Evolutionary conservation across 1,140 invertebrate species (phyloP), one percentile per base, ranked within the genome.

Genomic region (Pygmarrhopalites habei): DNA sequence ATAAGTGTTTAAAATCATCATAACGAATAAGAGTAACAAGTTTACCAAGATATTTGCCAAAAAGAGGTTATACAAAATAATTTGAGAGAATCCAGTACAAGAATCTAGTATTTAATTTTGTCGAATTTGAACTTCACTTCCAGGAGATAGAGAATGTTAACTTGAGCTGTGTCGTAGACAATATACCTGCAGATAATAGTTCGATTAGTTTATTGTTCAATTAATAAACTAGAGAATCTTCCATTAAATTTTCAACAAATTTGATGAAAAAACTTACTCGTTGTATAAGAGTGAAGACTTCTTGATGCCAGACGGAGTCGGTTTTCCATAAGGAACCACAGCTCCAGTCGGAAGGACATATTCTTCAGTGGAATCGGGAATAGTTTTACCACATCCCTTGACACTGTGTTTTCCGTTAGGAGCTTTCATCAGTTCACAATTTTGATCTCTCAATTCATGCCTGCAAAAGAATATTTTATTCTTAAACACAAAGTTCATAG

Each of bases 81-180:
- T n/a, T n/a, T n/a, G n/a, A n/a, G n/a, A n/a, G n/a, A n/a, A n/a
- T n/a, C n/a, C n/a, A n/a, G n/a, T n/a, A n/a, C n/a, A n/a, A n/a
- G n/a, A n/a, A n/a, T n/a, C n/a, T n/a, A n/a, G n/a, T n/a, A n/a
- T n/a, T n/a, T n/a, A n/a, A n/a, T n/a, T n/a, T n/a, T n/a, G n/a
- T n/a, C n/a, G n/a, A n/a, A n/a, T n/a, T n/a, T n/a, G 75, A 94
- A 94, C 21, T 90, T 84, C 75, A 87, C 79, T 69, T 84, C 83
- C 32, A 92, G 67, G 58, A 93, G 76, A 73, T 92, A 94, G 70
- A 87, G 82, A 15, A 87, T 79, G 70, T 90, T 88, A 1, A 93
- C 86, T 76, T 95, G 92, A 29, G 88, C 87, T 30, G 89, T 82
- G 76, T 95, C 91, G 72, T 95, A 95, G 1, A 95, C 90, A 73